Evolutionary conservation across 1,140 invertebrate genomes (phyloP), one percentile per base, ranked within the genome.

Genomic region (Bombus haemorrhoidalis): DNA sequence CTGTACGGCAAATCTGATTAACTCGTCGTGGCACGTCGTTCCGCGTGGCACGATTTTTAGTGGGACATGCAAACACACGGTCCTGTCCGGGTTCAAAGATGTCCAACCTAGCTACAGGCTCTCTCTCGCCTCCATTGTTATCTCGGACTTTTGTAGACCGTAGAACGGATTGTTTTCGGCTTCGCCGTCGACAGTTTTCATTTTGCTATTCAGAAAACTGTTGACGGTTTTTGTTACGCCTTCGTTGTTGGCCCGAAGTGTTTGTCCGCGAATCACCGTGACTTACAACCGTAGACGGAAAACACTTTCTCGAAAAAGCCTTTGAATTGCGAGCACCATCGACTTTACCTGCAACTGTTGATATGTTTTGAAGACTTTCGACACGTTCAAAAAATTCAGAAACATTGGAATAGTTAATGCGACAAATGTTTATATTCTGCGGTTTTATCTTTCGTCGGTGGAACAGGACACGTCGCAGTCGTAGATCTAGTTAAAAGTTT

Each of bases 1-100:
- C 59, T n/a, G 75, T 25, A 59, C 41, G 39, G 59, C 53, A 82
- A 88, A 89, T 86, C 84, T 86, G 80, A 68, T 89, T 89, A 89
- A 83, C 39, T 80, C 57, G 37, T 80, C 64, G 43, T 53, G 77
- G 64, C 62, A 79, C 25, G 41, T 62, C 68, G 78, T 68, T 81
- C 68, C 59, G 47, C 18, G 73, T 47, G 69, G 43, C 83, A 57
- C 79, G 69, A 62, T 82, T 86, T 89, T 82, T 83, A 81, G n/a
- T 75, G 78, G 78, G 59, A 85, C 83, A 39, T 81, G 83, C 83
- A 85, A 85, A 81, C 83, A 85, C 43, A 81, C 78, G 43, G 71
- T 59, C 59, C 43, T 59, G 32, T 28, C 28, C 69, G 1, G 10
- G 71, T 28, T 85, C 83, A 85, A 85, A 85, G 78, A 81, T 59